These are phyloP conservation scores for Mythimna impura DNA, from an alignment of 2,888 invertebrate genomes.

Conservation along the genomic window DNA sequence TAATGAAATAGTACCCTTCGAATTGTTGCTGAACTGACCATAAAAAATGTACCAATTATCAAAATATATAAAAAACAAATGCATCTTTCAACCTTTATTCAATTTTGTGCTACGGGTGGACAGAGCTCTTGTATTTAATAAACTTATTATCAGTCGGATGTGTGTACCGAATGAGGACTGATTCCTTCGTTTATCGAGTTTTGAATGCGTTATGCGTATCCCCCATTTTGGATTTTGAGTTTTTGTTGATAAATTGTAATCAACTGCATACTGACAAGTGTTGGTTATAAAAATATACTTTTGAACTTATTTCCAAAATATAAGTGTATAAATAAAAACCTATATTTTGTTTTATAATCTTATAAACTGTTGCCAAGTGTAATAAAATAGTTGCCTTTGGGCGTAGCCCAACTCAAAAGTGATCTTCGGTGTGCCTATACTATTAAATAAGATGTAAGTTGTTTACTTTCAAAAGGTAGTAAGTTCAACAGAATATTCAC, in stretches of 20 bases:
- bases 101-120: constrained; percentile 37
- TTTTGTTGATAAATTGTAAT: constrained; percentile 37
- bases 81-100: not conserved
- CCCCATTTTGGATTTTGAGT: constrained; percentile 40
- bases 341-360: constrained; percentile 12
- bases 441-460: not conserved
- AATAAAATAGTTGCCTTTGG: constrained; percentile 7
- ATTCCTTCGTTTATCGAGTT: constrained; percentile 43
- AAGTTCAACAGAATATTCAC: constrained; percentile 44
- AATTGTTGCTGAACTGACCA: not conserved
- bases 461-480: not conserved
- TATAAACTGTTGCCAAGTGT: constrained; percentile 6
- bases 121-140: constrained; percentile 12
- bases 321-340: not conserved
- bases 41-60: not conserved
- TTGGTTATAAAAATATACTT: constrained; percentile 44
- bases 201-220: constrained; percentile 24
- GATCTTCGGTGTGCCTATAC: constrained; percentile 28
- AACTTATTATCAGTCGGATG: constrained; percentile 27
- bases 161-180: constrained; percentile 35
- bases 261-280: constrained; percentile 47
- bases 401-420: not conserved
- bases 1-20: too few species aligned
- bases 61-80: too few species aligned
- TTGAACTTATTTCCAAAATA: constrained; percentile 19